Conservation (phyloP, 2,797 vertebrate species). For the Premnoplex brunnescens region DNA sequence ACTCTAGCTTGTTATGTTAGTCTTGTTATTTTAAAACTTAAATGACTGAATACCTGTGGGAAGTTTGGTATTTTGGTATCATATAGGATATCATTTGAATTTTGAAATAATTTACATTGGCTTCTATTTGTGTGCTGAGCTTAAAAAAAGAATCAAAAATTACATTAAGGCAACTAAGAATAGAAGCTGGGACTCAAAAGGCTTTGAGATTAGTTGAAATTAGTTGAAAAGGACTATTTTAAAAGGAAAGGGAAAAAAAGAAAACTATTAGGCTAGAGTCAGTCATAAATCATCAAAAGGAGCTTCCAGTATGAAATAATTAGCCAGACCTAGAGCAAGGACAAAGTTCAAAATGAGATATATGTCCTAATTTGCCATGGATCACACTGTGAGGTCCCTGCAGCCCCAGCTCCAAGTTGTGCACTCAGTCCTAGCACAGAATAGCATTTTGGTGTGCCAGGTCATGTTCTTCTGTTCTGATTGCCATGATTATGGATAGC, state of each 20-base stretch:
- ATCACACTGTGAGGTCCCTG: neutral
- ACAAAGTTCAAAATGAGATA: neutral
- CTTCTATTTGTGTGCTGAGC: neutral
- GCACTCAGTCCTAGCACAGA: neutral
- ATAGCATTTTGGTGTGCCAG: neutral
- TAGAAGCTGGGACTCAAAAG: neutral
- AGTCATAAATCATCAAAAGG: constrained; percentile 15
- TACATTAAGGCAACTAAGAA: neutral
- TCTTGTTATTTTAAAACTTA: neutral
- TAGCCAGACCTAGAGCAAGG: neutral
- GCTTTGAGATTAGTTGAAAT: neutral
- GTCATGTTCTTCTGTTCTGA: neutral
- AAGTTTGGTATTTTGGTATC: neutral
- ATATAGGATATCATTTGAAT: neutral
- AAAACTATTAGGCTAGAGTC: neutral
- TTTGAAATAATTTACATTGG: neutral
- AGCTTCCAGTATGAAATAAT: constrained; percentile 14
- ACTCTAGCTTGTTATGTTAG: neutral
- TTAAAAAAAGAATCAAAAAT: neutral
- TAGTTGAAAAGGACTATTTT: neutral
- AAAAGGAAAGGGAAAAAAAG: neutral
- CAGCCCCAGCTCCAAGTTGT: neutral
- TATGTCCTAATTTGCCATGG: neutral
- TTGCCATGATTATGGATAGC: neutral
- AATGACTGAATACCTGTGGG: neutral